Conservation (phyloP, 1,140 invertebrate species). For the Cotesia typhae region DNA sequence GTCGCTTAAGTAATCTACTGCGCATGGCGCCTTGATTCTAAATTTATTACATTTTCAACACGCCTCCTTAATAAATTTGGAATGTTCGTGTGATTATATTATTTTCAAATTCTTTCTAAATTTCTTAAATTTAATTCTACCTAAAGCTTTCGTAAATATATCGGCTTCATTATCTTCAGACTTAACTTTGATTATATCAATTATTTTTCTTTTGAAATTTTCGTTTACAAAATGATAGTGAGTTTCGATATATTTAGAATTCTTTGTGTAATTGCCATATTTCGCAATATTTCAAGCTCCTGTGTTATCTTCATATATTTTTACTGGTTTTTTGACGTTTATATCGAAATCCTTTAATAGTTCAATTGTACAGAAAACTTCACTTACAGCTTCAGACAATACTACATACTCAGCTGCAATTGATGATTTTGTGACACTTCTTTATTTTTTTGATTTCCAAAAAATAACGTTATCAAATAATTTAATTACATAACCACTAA, state of each 20-base stretch:
- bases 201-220: constrained; percentile 14
- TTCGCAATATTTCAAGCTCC: constrained; percentile 43
- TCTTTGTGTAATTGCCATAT: constrained; percentile 43
- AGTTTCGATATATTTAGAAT: constrained; percentile 32
- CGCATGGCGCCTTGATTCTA: too few species aligned
- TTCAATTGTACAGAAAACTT: constrained; percentile 20
- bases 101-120: too few species aligned
- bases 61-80: too few species aligned
- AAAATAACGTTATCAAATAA: constrained; percentile 24
- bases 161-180: constrained; percentile 28
- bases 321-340: constrained; percentile 15
- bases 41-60: too few species aligned
- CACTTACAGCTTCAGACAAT: constrained; percentile 34
- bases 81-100: too few species aligned
- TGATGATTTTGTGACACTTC: constrained; percentile 32
- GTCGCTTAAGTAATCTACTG: too few species aligned
- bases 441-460: constrained; percentile 21
- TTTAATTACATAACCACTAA: constrained; percentile 37
- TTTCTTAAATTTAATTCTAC: too few species aligned
- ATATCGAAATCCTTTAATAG: constrained; percentile 20
- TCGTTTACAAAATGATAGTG: constrained; percentile 33
- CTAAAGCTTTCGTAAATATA: constrained; percentile 24
- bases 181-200: constrained; percentile 25
- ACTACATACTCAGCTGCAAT: constrained; percentile 39
- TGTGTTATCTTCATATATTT: constrained; percentile 38